Conservation (phyloP, 2,797 vertebrate genomes). For the Leuciscus waleckii region DNA sequence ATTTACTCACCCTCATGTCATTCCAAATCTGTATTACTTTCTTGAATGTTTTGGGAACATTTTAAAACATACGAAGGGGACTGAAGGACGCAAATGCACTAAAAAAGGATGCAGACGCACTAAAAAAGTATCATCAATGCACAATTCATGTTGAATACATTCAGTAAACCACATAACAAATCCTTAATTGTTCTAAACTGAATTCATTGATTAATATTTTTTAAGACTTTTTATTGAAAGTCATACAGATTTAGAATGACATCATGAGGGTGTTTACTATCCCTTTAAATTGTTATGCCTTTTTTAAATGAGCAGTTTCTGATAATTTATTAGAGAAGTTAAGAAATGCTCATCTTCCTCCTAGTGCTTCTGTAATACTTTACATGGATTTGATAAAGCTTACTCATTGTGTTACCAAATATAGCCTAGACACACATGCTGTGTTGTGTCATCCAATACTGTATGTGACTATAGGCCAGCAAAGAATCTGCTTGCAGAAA, state of each 20-base stretch:
- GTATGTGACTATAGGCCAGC: background rate
- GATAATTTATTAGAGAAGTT: background rate
- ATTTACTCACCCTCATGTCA: background rate
- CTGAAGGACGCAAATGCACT: background rate
- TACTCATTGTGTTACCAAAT: conserved; percentile 14
- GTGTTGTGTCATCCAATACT: background rate
- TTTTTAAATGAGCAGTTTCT: background rate
- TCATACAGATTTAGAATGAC: background rate
- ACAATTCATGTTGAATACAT: background rate
- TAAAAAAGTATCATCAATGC: background rate
- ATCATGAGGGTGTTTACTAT: background rate
- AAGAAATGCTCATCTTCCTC: background rate
- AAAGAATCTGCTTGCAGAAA: background rate
- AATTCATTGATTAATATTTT: background rate
- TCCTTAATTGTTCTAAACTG: background rate
- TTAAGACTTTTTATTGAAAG: background rate
- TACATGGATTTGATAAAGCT: conserved; percentile 1
- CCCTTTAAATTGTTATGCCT: background rate
- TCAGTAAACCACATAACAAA: background rate
- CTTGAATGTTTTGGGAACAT: background rate
- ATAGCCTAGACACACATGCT: conserved; percentile 22
- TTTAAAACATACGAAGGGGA: background rate
- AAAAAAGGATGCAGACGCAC: background rate
- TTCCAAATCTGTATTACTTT: background rate
- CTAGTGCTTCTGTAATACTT: background rate